phyloP scores from a whole-genome alignment of 2,797 vertebrate genomes.

The Rhinoraja longicauda region DNA sequence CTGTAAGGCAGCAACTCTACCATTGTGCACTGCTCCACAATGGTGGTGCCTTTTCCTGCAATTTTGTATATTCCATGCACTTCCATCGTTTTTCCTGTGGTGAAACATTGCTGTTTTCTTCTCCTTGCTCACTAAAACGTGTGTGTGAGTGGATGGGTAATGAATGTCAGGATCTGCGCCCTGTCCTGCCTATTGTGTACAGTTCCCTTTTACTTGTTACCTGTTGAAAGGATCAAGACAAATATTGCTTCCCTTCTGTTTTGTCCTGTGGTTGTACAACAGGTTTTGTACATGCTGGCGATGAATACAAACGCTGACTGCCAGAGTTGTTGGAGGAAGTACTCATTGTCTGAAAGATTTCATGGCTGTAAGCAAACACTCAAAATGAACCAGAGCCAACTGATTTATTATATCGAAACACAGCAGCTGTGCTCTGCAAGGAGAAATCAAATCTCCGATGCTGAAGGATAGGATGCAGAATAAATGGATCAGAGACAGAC shows the following conservation, averaged over 20 bases:
- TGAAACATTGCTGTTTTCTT: background rate
- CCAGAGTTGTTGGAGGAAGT: background rate
- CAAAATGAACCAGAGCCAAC: background rate
- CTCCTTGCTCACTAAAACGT: background rate
- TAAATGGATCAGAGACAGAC: background rate
- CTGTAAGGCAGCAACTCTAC: no score
- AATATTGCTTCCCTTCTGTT: background rate
- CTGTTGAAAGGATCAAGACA: background rate
- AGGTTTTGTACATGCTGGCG: background rate
- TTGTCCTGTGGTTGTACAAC: background rate
- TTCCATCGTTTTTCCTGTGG: background rate
- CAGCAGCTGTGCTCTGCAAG: background rate
- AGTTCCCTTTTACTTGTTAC: background rate
- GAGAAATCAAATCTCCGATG: background rate
- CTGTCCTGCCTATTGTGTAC: background rate
- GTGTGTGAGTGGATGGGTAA: background rate
- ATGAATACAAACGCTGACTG: constrained; percentile 1
- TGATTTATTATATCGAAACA: constrained; percentile 20
- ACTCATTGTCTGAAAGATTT: background rate
- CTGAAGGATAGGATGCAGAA: background rate
- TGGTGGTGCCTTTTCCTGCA: no score
- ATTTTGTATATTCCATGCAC: no score
- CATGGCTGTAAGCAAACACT: background rate
- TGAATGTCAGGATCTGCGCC: background rate
- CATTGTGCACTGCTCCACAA: no score